Conservation (phyloP, 2,797 vertebrate genomes). For the Aselliscus stoliczkanus region DNA sequence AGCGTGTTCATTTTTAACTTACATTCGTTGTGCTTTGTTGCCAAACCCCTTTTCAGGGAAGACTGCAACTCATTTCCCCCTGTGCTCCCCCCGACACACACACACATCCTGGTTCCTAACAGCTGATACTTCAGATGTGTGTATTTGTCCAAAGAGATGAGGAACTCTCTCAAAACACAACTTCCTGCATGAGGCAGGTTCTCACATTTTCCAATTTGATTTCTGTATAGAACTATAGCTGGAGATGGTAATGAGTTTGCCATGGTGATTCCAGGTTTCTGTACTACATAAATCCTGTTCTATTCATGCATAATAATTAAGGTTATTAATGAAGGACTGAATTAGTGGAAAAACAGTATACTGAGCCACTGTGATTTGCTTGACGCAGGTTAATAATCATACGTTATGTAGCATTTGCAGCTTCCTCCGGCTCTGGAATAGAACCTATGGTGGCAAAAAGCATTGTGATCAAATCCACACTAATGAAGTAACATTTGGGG, state of each 20-base stretch:
- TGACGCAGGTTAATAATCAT: conserved; percentile 56
- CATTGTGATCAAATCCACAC: background rate
- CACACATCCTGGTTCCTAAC: background rate
- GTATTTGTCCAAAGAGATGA: background rate
- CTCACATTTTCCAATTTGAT: conserved; percentile 53
- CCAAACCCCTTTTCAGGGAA: background rate
- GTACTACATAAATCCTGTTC: background rate
- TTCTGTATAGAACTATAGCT: conserved; percentile 14
- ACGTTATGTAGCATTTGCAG: background rate
- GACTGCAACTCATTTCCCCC: background rate
- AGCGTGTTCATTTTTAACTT: conserved; percentile 23
- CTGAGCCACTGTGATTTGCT: conserved; percentile 20
- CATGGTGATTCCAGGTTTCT: conserved; percentile 45
- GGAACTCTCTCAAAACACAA: conserved; percentile 34
- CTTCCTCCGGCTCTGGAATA: background rate
- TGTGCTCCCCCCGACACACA: too few species aligned
- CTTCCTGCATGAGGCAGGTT: conserved; percentile 23
- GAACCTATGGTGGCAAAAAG: background rate
- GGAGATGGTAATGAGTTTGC: conserved; percentile 7
- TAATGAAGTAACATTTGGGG: conserved; percentile 40
- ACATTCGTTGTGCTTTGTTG: background rate
- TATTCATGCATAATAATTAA: conserved; percentile 55
- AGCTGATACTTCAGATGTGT: conserved; percentile 7
- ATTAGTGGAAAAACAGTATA: conserved; percentile 49
- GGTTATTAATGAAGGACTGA: conserved; percentile 51